These are phyloP conservation scores for Caenorhabditis angaria DNA, from an alignment of 2,888 invertebrate species.

Conservation along the genomic window DNA sequence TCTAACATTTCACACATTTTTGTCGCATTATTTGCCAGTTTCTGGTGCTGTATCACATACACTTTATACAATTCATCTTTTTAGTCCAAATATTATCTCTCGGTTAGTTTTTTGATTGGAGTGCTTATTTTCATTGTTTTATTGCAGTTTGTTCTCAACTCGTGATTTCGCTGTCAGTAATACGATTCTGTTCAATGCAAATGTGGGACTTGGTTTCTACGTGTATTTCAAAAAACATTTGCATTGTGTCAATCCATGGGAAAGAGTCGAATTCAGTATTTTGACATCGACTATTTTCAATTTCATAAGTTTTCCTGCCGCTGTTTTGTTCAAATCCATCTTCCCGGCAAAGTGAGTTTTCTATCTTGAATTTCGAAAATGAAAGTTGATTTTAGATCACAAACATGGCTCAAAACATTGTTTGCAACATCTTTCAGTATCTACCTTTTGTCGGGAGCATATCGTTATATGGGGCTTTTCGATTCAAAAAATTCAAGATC, in stretches of 20 bases:
- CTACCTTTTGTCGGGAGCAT: slow-evolving; percentile 78
- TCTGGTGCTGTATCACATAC: too few species aligned
- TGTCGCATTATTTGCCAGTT: too few species aligned
- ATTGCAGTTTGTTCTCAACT: slow-evolving; percentile 72
- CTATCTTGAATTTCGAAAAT: not conserved
- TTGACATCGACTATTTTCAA: slow-evolving; percentile 81
- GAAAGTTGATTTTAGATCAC: slow-evolving; percentile 24
- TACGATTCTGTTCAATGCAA: slow-evolving; percentile 82
- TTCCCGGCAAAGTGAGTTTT: slow-evolving; percentile 78
- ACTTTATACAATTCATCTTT: not conserved
- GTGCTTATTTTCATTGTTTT: too few species aligned
- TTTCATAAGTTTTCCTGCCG: slow-evolving; percentile 86
- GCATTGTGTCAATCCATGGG: slow-evolving; percentile 59
- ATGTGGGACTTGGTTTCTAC: slow-evolving; percentile 85
- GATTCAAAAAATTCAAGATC: slow-evolving; percentile 73
- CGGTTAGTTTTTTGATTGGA: not conserved
- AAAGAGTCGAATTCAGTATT: slow-evolving; percentile 72
- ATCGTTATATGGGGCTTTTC: slow-evolving; percentile 79
- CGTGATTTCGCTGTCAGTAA: slow-evolving; percentile 76
- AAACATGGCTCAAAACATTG: slow-evolving; percentile 77
- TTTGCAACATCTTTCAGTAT: slow-evolving; percentile 81
- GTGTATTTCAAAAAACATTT: slow-evolving; percentile 74
- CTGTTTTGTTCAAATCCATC: slow-evolving; percentile 85
- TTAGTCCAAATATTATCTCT: not conserved
- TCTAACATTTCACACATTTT: too few species aligned